Conservation (phyloP, 2,888 invertebrate species). For the Artemia sinica region DNA sequence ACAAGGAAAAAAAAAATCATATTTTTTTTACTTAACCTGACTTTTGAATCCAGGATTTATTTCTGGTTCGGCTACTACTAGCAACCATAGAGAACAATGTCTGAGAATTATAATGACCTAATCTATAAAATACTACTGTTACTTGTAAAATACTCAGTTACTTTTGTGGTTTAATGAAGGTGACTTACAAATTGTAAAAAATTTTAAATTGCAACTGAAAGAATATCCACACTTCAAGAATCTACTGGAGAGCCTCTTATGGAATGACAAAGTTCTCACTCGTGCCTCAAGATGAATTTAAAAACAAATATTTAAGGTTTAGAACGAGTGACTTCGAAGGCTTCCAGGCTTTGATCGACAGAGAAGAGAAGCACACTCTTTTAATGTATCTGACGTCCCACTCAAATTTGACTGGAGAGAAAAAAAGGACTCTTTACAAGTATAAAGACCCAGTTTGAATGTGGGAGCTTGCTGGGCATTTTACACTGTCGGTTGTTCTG, state of each 20-base stretch:
- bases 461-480: constrained; percentile 80
- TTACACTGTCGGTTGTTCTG: constrained; percentile 50
- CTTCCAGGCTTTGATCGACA: not conserved
- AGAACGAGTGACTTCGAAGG: not conserved
- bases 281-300: not conserved
- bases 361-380: not conserved
- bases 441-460: constrained; percentile 51
- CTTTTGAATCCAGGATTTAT: too few relatives aligned
- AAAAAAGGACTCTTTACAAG: constrained; percentile 45
- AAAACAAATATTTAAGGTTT: not conserved
- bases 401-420: constrained; percentile 38
- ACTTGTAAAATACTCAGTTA: too few relatives aligned
- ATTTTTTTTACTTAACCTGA: too few relatives aligned
- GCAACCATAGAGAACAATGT: too few relatives aligned
- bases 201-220: not conserved
- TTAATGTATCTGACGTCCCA: not conserved
- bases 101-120: too few relatives aligned
- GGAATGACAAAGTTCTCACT: constrained; percentile 6
- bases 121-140: too few relatives aligned
- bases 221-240: constrained; percentile 9
- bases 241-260: not conserved
- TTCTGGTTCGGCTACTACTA: too few relatives aligned
- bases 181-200: too few relatives aligned
- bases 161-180: too few relatives aligned
- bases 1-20: too few relatives aligned